Conservation (phyloP, 2,888 invertebrate genomes). For the Coenonympha arcania region DNA sequence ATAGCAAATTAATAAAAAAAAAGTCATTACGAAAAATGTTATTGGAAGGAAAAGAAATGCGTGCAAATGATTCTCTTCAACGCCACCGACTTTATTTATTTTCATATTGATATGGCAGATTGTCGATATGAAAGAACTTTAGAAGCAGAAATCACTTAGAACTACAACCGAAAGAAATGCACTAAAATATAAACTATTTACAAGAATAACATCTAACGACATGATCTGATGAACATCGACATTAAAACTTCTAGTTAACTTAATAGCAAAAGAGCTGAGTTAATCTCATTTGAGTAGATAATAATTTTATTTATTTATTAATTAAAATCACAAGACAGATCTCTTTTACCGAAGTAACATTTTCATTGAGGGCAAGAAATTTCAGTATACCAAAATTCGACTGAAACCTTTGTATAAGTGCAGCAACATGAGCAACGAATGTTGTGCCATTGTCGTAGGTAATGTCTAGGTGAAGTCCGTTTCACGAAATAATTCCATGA, state of each 20-base stretch:
- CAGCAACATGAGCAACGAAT: no score
- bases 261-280: slow-evolving; percentile 50
- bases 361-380: no score
- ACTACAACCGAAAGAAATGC: slow-evolving; percentile 61
- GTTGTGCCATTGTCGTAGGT: no score
- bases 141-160: slow-evolving; percentile 57
- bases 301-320: slow-evolving; percentile 26
- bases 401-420: no score
- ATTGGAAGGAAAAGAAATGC: slow-evolving; percentile 25
- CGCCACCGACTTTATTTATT: slow-evolving; percentile 63
- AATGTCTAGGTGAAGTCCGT: no score
- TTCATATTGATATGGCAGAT: slow-evolving; percentile 79
- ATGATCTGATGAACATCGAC: slow-evolving; percentile 47
- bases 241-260: slow-evolving; percentile 43
- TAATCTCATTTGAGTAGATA: slow-evolving; percentile 71
- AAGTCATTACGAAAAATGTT: slow-evolving; percentile 27
- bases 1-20: slow-evolving; percentile 19
- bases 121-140: slow-evolving; percentile 77
- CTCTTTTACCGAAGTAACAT: no score
- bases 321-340: slow-evolving; percentile 68
- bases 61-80: slow-evolving; percentile 58
- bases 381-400: no score
- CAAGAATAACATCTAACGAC: slow-evolving; percentile 42
- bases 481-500: no score
- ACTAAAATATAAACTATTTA: slow-evolving; percentile 59